phyloP scores from a whole-genome alignment of 2,888 invertebrate genomes.

The Mythimna impura region DNA sequence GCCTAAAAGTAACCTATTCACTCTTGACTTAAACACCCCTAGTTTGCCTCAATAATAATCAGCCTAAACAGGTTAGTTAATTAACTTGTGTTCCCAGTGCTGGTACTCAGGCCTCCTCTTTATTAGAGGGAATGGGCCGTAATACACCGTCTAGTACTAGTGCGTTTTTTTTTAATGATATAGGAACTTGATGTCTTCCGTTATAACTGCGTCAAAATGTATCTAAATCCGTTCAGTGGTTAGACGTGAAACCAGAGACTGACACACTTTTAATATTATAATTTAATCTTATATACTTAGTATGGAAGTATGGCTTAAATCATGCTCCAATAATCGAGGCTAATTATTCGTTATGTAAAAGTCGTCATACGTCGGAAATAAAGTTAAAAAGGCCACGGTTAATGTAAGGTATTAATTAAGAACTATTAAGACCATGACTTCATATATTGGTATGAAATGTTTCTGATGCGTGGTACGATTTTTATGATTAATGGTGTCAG shows the following conservation, averaged over 20 bases:
- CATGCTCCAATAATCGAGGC: constrained; percentile 53
- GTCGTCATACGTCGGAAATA: constrained; percentile 59
- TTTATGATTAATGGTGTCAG: neutral
- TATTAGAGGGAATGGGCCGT: too few species aligned
- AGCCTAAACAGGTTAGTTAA: too few species aligned
- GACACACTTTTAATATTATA: neutral
- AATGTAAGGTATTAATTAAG: constrained; percentile 32
- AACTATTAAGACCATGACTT: constrained; percentile 36
- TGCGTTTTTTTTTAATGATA: too few species aligned
- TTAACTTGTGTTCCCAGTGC: too few species aligned
- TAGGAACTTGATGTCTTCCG: too few species aligned
- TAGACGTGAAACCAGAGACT: neutral
- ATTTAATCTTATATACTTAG: neutral
- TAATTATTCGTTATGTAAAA: constrained; percentile 59
- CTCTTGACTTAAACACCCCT: too few species aligned
- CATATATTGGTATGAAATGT: constrained; percentile 10
- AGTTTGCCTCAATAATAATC: too few species aligned
- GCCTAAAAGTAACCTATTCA: too few species aligned
- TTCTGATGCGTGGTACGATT: neutral
- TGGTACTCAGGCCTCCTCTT: too few species aligned
- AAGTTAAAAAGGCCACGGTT: constrained; percentile 58
- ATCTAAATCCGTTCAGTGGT: neutral
- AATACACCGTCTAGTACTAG: too few species aligned
- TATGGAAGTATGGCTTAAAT: constrained; percentile 34
- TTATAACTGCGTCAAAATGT: too few species aligned